A percentile compares a stretch with the other conserved stretches of the same genome.
Conservation (phyloP, 2,797 vertebrate species). For the Brachymystax lenok region DNA sequence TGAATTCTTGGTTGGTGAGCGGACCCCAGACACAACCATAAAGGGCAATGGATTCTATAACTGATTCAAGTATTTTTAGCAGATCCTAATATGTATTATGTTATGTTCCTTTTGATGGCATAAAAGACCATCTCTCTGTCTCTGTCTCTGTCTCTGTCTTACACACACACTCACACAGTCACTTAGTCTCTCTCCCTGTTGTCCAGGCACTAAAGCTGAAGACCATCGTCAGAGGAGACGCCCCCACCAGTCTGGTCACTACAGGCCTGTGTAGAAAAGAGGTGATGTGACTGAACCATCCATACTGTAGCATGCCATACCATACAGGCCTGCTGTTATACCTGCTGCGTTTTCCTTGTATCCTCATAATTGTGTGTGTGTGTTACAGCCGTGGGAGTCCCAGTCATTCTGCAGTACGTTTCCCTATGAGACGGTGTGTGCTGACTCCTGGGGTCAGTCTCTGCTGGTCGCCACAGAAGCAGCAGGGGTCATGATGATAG, state of each 20-base stretch:
- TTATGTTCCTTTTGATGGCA: too few species aligned
- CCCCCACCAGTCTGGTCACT: conserved; percentile 86
- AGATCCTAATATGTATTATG: too few species aligned
- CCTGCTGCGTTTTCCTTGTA: not conserved
- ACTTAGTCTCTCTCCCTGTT: conserved; percentile 11
- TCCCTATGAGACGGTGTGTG: conserved; percentile 89
- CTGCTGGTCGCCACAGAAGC: conserved; percentile 91
- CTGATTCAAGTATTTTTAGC: too few species aligned
- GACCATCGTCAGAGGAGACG: conserved; percentile 92
- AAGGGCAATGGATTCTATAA: too few species aligned
- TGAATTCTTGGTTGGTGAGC: too few species aligned
- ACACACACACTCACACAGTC: not conserved
- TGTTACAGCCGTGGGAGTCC: conserved; percentile 93
- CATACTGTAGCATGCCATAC: not conserved
- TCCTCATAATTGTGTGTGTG: conserved; percentile 3
- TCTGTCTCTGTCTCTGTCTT: too few species aligned
- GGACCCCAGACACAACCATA: too few species aligned
- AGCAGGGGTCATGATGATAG: conserved; percentile 90
- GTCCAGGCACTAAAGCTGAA: conserved; percentile 93
- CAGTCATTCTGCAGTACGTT: conserved; percentile 95
- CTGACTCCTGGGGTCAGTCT: conserved; percentile 96
- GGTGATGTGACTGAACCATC: conserved; percentile 69
- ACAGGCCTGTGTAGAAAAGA: conserved; percentile 93
- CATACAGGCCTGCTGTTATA: too few species aligned
- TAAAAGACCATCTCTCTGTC: too few species aligned